phyloP scores from a whole-genome alignment of 2,797 vertebrate species.

The Pithecia hirsuta region DNA sequence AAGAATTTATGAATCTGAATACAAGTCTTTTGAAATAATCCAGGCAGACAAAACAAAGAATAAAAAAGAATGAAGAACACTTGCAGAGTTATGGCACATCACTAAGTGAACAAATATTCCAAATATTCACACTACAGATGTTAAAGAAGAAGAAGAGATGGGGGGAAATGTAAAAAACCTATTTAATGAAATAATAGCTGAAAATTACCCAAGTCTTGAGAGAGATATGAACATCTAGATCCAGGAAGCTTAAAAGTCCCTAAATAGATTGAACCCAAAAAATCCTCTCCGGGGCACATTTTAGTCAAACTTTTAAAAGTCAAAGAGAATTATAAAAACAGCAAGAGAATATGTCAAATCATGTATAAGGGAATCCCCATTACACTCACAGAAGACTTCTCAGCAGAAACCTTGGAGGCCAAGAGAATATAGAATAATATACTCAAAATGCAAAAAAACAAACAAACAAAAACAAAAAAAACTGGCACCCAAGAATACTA shows the following conservation, averaged over 20 bases:
- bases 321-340: not conserved
- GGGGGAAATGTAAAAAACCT: not conserved
- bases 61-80: not conserved
- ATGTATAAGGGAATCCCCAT: not conserved
- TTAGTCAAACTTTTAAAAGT: not conserved
- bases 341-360: not conserved
- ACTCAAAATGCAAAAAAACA: not conserved
- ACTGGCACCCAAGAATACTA: not conserved
- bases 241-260: not conserved
- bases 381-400: not conserved
- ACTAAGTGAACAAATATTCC: not conserved
- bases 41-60: too few species aligned
- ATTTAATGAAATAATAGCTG: not conserved
- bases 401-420: not conserved
- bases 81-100: not conserved
- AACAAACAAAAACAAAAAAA: too few species aligned
- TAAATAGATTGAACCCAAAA: not conserved
- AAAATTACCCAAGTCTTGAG: not conserved
- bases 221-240: not conserved
- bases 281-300: not conserved
- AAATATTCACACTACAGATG: not conserved
- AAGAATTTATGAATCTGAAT: not conserved
- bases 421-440: not conserved
- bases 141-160: not conserved
- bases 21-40: too few species aligned